Evolutionary conservation across 2,797 vertebrate species (phyloP).

Genomic region (Nyctibius grandis): DNA sequence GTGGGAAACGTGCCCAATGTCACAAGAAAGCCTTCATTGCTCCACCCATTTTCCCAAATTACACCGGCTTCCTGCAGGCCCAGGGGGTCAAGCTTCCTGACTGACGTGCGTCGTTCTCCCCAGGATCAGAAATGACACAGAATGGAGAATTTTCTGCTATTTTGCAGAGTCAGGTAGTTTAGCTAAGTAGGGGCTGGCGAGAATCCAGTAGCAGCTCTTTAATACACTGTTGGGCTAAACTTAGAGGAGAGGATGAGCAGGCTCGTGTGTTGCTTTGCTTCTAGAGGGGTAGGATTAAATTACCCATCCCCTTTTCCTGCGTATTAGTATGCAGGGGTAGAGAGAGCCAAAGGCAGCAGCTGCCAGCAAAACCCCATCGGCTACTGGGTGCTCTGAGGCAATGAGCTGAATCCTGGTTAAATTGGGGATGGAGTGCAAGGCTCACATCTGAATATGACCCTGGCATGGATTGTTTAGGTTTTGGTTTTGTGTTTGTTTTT

Average conservation of each 20-base stretch:
- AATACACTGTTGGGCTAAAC: constrained; percentile 36
- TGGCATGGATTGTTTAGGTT: background rate
- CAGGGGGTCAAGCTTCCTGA: background rate
- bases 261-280: constrained; percentile 16
- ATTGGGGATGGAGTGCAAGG: rapidly evolving
- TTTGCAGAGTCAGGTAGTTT: constrained; percentile 47
- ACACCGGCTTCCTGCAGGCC: background rate
- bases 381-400: background rate
- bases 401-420: background rate
- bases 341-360: background rate
- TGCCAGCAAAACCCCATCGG: background rate
- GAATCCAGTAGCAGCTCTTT: constrained; percentile 34
- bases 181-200: constrained; percentile 33
- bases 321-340: background rate
- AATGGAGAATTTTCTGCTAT: background rate
- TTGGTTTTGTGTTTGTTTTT: background rate
- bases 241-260: constrained; percentile 27
- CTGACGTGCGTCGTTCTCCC: background rate
- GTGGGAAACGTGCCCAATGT: background rate
- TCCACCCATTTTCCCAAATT: background rate
- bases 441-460: background rate
- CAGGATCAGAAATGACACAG: background rate
- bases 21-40: background rate
- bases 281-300: constrained; percentile 8
- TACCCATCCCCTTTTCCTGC: constrained; percentile 11